Conservation (phyloP, 1,140 invertebrate species). For the Heliconius melpomene region DNA sequence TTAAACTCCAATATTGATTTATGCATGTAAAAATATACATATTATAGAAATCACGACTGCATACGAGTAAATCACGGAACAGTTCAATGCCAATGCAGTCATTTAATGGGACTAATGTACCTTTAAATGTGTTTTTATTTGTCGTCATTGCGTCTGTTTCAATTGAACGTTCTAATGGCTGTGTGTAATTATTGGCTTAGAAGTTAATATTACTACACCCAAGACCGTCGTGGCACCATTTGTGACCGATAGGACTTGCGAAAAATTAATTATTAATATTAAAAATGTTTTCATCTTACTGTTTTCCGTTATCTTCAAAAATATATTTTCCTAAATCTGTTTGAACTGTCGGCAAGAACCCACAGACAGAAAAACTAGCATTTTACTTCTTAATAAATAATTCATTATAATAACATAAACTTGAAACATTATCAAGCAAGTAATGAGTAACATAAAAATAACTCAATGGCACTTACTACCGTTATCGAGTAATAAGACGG, state of each 20-base stretch:
- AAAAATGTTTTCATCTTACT: no score
- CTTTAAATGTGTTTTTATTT: slow-evolving; percentile 26
- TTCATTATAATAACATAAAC: background rate
- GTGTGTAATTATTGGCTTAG: no score
- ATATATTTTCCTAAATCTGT: no score
- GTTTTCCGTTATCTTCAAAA: no score
- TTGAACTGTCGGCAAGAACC: background rate
- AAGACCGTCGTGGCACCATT: no score
- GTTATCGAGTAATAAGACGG: slow-evolving; percentile 32
- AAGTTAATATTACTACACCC: no score
- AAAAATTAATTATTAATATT: no score
- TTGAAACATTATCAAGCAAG: slow-evolving; percentile 13
- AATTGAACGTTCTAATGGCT: background rate
- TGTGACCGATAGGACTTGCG: no score
- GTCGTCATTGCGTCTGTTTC: background rate
- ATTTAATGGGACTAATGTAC: slow-evolving; percentile 49
- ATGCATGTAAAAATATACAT: background rate
- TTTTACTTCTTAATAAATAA: background rate
- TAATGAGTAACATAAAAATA: slow-evolving; percentile 10
- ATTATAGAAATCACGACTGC: background rate
- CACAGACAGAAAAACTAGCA: background rate
- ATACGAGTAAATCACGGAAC: background rate
- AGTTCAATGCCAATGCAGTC: slow-evolving; percentile 53
- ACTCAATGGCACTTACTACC: slow-evolving; percentile 20
- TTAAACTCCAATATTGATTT: background rate